Base-by-base conservation (phyloP, 2,888 invertebrate species). In the Gonocerus acuteangulatus region DNA sequence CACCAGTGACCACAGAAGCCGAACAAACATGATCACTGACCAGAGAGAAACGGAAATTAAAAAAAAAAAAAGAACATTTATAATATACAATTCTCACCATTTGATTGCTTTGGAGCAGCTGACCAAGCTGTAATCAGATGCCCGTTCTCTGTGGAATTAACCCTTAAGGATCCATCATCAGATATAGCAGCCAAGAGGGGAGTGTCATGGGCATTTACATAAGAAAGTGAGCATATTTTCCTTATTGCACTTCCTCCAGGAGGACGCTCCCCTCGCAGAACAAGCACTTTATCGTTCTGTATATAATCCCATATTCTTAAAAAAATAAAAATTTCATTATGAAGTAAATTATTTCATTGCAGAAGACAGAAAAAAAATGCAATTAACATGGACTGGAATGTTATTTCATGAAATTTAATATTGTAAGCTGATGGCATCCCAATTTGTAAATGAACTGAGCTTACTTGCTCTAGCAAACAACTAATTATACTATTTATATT, bases 171-270 rank as follows among this genome's bases (percentile, higher is more conserved):
- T 36, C 92, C 92, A 72, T 87, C 85, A 74, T 89, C 88, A 56
- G 86, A 82, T 22, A 85, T 90, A 47, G 82, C 82, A 77, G 87
- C 80, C 48, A 90, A 76, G 68, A 93, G 77, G 19, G 87, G 82
- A 52, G 83, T 79, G 71, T 90, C 88, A 73, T 94, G 92, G 49
- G 87, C 82, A 76, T 95, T 93, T 39, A 95, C 77, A 77, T 91
- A 91, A 70, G 92, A 87, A 63, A 95, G 78, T 58, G 89, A 80
- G 4, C 91, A 87, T 60, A 95, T 85, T 67, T 86, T 83, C 39
- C 39, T 39, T n/a, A 52, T n/a, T 19, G 52, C 39, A 13, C 85
- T 80, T 66, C 72, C 71, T 69, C 74, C 63, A 16, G 61, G 45
- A 48, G 60, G 42, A 39, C 60, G 18, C 36, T 66, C 60, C 32